Percentiles rank a stretch among this genome's conserved stretches.
phyloP scores from a whole-genome alignment of 2,113 vertebrate species.

The Spermophilus dauricus region DNA sequence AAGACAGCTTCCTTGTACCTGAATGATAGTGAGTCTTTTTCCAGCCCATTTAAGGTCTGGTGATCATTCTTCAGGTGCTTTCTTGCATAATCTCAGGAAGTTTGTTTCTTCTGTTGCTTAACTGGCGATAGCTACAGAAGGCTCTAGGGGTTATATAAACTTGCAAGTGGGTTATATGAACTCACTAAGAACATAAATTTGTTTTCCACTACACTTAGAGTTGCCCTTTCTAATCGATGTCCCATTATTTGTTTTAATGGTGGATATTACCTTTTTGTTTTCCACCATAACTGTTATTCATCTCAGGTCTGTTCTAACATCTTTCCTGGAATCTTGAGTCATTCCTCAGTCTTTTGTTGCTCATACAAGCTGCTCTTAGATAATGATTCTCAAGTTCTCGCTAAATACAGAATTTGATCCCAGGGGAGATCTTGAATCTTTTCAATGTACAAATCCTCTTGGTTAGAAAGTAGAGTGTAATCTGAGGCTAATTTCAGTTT shows the following conservation, averaged over 20 bases:
- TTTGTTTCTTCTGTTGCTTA: background rate
- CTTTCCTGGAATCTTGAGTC: background rate
- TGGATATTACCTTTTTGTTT: background rate
- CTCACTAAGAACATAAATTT: too few species aligned
- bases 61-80: background rate
- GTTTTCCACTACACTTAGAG: too few species aligned
- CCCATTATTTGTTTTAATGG: background rate
- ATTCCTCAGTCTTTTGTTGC: background rate
- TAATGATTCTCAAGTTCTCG: background rate
- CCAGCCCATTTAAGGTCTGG: too few species aligned
- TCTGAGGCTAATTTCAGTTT: background rate
- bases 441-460: background rate
- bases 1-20: background rate
- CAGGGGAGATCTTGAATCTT: background rate
- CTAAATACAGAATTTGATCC: background rate
- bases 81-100: background rate
- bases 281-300: background rate
- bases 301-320: background rate
- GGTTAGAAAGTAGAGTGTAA: background rate
- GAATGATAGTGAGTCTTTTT: background rate
- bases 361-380: background rate
- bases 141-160: background rate
- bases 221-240: background rate
- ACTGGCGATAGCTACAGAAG: background rate
- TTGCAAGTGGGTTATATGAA: background rate